These are phyloP conservation scores for Protonibea diacanthus DNA, from an alignment of 2,797 vertebrate species.

Conservation along the genomic window DNA sequence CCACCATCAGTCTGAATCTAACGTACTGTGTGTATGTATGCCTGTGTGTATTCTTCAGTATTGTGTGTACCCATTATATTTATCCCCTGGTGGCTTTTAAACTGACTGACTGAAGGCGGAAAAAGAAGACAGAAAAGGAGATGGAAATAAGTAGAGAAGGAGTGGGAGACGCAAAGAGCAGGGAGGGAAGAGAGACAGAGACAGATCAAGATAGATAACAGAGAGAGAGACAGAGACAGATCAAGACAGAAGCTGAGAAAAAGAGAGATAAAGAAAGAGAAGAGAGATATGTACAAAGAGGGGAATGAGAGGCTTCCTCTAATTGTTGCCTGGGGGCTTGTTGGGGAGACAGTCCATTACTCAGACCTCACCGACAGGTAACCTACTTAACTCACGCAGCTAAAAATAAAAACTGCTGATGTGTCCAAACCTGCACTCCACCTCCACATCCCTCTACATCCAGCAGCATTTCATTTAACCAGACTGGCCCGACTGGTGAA, in stretches of 20 bases:
- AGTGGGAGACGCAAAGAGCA: conserved; percentile 5
- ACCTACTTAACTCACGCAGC: conserved; percentile 70
- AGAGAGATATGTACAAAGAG: conserved; percentile 52
- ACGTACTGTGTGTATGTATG: conserved; percentile 1
- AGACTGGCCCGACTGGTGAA: not conserved
- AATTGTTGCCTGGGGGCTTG: conserved; percentile 78
- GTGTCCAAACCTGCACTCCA: conserved; percentile 50
- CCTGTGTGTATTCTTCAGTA: conserved; percentile 2
- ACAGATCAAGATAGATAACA: conserved; percentile 47
- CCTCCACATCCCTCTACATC: conserved; percentile 42
- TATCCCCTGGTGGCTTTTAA: conserved; percentile 57
- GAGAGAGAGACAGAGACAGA: conserved; percentile 32
- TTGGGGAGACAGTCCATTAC: conserved; percentile 76
- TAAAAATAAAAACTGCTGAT: conserved; percentile 79
- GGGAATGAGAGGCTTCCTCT: conserved; percentile 69
- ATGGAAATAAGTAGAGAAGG: conserved; percentile 32
- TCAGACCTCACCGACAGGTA: conserved; percentile 76
- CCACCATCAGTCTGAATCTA: conserved; percentile 36
- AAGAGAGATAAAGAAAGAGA: conserved; percentile 28
- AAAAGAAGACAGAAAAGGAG: conserved; percentile 33
- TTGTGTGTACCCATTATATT: conserved; percentile 37
- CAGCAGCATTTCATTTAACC: conserved; percentile 38
- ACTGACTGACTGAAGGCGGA: conserved; percentile 46
- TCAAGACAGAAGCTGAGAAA: conserved; percentile 31
- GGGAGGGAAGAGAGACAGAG: not conserved